Conservation (phyloP, 1,140 invertebrate species). For the Tribolium madens region DNA sequence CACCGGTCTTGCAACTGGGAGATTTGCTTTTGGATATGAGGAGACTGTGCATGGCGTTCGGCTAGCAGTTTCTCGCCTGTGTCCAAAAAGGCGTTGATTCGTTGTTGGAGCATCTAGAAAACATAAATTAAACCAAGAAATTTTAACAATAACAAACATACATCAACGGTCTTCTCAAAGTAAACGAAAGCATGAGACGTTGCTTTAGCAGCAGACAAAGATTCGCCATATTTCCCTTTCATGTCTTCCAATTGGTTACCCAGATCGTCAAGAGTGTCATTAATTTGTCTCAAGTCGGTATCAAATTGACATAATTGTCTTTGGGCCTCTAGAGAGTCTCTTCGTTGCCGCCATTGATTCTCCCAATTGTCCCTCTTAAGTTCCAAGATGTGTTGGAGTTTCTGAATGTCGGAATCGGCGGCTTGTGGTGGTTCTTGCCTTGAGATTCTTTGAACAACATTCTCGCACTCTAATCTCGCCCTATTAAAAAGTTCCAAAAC, state of each 20-base stretch:
- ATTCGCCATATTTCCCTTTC: constrained; percentile 79
- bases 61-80: constrained; percentile 76
- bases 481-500: constrained; percentile 73
- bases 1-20: constrained; percentile 78
- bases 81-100: constrained; percentile 79
- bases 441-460: constrained; percentile 74
- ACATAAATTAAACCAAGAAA: constrained; percentile 51
- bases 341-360: constrained; percentile 71
- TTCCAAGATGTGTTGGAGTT: constrained; percentile 74
- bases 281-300: constrained; percentile 79
- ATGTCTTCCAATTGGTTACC: constrained; percentile 73
- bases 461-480: constrained; percentile 73
- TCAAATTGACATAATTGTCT: constrained; percentile 78
- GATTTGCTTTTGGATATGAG: constrained; percentile 74
- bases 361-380: constrained; percentile 71
- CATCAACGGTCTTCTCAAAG: constrained; percentile 85
- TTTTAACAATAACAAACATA: constrained; percentile 65
- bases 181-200: constrained; percentile 80
- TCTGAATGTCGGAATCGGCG: constrained; percentile 77
- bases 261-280: constrained; percentile 77
- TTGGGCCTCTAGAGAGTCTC: constrained; percentile 74
- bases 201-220: constrained; percentile 75
- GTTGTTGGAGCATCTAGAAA: constrained; percentile 76
- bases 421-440: constrained; percentile 78
- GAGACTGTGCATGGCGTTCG: constrained; percentile 71